Conservation (phyloP, 1,140 invertebrate genomes). For the Ladona fulva region DNA sequence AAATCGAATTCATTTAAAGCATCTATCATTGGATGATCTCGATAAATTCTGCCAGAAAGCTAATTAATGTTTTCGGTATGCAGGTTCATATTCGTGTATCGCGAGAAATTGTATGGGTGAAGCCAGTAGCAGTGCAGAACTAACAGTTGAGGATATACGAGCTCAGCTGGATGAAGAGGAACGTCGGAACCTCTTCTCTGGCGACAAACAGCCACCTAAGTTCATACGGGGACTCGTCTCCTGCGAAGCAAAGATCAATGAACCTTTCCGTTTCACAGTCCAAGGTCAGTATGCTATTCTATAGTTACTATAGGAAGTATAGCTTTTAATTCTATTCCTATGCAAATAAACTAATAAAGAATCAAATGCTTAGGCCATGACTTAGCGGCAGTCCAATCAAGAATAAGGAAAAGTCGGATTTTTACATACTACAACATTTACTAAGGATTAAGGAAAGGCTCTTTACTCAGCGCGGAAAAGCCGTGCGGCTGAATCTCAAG, state of each 20-base stretch:
- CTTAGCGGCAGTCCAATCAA: too few species aligned
- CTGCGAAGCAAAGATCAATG: slow-evolving; percentile 71
- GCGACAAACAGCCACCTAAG: slow-evolving; percentile 64
- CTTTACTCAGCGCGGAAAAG: too few species aligned
- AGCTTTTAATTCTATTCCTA: too few species aligned
- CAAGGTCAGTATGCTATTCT: slow-evolving; percentile 46
- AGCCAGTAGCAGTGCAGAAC: slow-evolving; percentile 71
- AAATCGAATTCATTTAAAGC: too few species aligned
- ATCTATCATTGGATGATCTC: too few species aligned
- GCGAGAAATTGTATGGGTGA: slow-evolving; percentile 87
- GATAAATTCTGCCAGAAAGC: background rate
- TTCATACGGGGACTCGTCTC: slow-evolving; percentile 72
- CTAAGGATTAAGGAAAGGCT: too few species aligned
- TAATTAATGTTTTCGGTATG: slow-evolving; percentile 19
- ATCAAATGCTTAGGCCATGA: too few species aligned
- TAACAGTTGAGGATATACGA: slow-evolving; percentile 84
- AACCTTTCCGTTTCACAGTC: slow-evolving; percentile 67
- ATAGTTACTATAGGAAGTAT: background rate
- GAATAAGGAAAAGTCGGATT: too few species aligned
- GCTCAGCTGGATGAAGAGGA: slow-evolving; percentile 82
- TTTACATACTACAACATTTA: too few species aligned
- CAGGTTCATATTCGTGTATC: slow-evolving; percentile 83
- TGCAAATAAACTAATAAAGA: too few species aligned
- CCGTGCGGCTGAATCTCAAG: too few species aligned
- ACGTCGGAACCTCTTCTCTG: slow-evolving; percentile 58